A percentile compares a stretch with the other conserved stretches of the same genome.
Conservation (phyloP, 2,797 vertebrate species). For the Pangasius macronema region DNA sequence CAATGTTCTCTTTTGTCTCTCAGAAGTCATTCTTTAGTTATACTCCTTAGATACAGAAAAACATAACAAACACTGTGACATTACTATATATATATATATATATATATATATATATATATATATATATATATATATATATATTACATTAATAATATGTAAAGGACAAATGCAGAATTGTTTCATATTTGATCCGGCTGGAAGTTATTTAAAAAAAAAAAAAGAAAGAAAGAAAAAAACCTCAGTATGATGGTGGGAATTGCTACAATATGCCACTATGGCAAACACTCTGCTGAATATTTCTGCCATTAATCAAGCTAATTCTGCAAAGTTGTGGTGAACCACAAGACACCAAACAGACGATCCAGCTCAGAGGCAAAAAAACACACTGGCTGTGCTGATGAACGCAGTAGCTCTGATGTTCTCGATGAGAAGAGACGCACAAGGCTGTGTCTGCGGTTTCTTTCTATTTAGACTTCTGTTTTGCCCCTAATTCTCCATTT, state of each 20-base stretch:
- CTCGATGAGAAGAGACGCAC: constrained; percentile 28
- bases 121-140: background rate
- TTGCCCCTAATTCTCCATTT: constrained; percentile 24
- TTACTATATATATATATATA: background rate
- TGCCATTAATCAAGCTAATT: constrained; percentile 54
- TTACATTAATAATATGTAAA: background rate
- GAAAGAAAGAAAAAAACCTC: constrained; percentile 21
- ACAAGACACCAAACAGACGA: constrained; percentile 53
- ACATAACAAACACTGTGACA: background rate
- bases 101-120: background rate
- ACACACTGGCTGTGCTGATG: constrained; percentile 44
- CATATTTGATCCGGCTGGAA: constrained; percentile 12
- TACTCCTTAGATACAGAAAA: background rate
- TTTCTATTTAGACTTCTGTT: constrained; percentile 34
- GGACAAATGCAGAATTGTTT: constrained; percentile 1
- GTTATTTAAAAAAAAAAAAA: constrained; percentile 18
- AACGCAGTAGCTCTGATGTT: constrained; percentile 40
- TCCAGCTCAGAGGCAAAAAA: constrained; percentile 44
- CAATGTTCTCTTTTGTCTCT: background rate
- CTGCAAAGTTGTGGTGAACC: constrained; percentile 53
- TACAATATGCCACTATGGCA: constrained; percentile 35
- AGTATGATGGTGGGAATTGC: constrained; percentile 42
- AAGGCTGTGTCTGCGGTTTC: constrained; percentile 42
- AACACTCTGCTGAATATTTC: constrained; percentile 41
- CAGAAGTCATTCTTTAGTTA: background rate